phyloP scores from a whole-genome alignment of 2,113 vertebrate genomes.

The Athene noctua region DNA sequence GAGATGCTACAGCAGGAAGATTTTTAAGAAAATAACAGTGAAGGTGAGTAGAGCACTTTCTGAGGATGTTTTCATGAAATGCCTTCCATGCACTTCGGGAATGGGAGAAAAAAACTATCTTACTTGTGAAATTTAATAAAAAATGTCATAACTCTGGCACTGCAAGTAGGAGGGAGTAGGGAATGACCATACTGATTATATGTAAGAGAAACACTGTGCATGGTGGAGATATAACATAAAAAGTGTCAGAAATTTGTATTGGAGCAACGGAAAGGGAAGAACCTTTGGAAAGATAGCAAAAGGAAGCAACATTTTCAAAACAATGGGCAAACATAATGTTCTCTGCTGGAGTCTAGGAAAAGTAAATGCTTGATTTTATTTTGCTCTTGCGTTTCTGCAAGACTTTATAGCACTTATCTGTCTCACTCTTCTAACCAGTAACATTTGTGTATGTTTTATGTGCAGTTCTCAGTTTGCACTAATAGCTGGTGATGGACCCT shows the following conservation, averaged over 20 bases:
- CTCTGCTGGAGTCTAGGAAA: not conserved
- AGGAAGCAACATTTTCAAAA: not conserved
- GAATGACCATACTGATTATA: not conserved
- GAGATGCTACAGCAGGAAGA: not conserved
- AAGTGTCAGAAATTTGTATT: not conserved
- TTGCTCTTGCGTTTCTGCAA: not conserved
- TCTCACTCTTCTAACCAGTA: not conserved
- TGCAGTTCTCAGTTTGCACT: not conserved
- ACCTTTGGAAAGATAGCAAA: not conserved
- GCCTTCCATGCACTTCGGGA: not conserved
- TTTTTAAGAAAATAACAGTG: not conserved
- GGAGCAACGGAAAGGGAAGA: not conserved
- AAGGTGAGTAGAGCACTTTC: not conserved
- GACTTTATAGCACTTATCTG: not conserved
- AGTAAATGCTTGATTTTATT: not conserved
- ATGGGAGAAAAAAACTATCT: not conserved
- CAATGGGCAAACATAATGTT: not conserved
- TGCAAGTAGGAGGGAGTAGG: not conserved
- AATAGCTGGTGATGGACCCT: not conserved
- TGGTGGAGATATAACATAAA: not conserved
- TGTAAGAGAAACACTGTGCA: not conserved
- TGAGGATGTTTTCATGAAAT: not conserved
- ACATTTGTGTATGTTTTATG: accelerated
- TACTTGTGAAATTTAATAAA: not conserved
- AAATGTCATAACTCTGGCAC: not conserved